These are phyloP conservation scores for Ammodramus savannarum DNA, from an alignment of 2,113 vertebrate genomes.

Conservation along the genomic window DNA sequence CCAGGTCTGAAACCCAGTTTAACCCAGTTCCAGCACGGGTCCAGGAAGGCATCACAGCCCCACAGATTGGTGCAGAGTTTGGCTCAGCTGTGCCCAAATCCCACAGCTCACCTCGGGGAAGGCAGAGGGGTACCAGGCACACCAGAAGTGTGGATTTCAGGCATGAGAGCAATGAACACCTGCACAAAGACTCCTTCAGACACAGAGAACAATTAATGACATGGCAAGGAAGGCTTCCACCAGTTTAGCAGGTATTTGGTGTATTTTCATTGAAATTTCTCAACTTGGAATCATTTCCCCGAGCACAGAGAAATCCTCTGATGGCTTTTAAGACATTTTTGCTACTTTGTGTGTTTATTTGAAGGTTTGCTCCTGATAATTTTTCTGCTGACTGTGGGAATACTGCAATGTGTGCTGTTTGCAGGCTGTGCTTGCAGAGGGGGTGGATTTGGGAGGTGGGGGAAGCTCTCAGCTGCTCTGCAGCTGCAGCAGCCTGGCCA, in stretches of 20 bases:
- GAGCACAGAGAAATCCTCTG: neutral
- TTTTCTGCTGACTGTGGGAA: neutral
- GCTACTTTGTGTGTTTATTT: neutral
- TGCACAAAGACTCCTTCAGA: neutral
- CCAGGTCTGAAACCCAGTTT: neutral
- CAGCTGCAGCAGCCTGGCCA: neutral
- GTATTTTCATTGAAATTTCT: neutral
- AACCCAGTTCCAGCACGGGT: neutral
- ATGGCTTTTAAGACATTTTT: neutral
- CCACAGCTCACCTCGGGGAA: neutral
- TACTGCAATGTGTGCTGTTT: neutral
- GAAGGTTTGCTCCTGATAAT: neutral
- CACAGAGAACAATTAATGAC: neutral
- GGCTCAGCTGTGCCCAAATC: neutral
- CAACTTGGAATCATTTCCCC: neutral
- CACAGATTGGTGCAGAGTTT: accelerated
- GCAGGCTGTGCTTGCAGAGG: neutral
- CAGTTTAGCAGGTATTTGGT: neutral
- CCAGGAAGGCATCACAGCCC: neutral
- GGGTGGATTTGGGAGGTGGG: neutral
- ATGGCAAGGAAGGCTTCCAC: neutral
- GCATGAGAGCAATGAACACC: neutral
- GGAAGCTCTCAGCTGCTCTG: neutral
- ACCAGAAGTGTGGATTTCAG: neutral
- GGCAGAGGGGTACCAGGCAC: neutral